phyloP scores from a whole-genome alignment of 2,888 invertebrate genomes.

The Sesia bembeciformis region DNA sequence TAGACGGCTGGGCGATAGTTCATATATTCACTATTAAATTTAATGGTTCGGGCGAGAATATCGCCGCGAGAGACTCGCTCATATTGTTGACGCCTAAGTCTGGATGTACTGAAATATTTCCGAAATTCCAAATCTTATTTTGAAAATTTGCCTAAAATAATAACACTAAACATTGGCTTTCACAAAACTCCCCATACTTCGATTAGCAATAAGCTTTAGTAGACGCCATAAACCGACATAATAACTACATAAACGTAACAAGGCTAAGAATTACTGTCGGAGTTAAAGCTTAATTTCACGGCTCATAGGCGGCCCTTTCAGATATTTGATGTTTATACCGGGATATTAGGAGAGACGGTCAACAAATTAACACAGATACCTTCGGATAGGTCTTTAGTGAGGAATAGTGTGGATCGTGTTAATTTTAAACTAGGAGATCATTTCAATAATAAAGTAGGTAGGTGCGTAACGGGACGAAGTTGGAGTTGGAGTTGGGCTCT shows the following conservation, averaged over 20 bases:
- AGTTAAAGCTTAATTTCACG: constrained; percentile 48
- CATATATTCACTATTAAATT: too few species aligned
- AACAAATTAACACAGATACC: constrained; percentile 58
- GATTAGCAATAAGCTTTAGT: background rate
- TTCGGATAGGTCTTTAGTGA: constrained; percentile 19
- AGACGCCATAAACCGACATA: constrained; percentile 8
- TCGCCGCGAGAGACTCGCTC: too few species aligned
- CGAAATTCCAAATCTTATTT: too few species aligned
- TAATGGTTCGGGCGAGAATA: too few species aligned
- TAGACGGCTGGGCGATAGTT: too few species aligned
- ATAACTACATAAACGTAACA: constrained; percentile 17
- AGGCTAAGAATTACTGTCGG: constrained; percentile 27
- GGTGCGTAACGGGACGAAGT: too few species aligned
- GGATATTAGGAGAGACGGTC: constrained; percentile 44
- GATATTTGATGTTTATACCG: constrained; percentile 59
- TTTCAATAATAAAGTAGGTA: too few species aligned
- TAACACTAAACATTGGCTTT: background rate
- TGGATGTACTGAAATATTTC: too few species aligned
- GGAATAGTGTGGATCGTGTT: constrained; percentile 20
- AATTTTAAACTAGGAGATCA: background rate
- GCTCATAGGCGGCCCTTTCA: constrained; percentile 39
- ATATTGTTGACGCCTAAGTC: too few species aligned
- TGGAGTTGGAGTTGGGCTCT: too few species aligned
- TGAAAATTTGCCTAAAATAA: too few species aligned
- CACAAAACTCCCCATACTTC: background rate